These are phyloP conservation scores for Heliornis fulica DNA, from an alignment of 2,113 vertebrate genomes.

Conservation along the genomic window DNA sequence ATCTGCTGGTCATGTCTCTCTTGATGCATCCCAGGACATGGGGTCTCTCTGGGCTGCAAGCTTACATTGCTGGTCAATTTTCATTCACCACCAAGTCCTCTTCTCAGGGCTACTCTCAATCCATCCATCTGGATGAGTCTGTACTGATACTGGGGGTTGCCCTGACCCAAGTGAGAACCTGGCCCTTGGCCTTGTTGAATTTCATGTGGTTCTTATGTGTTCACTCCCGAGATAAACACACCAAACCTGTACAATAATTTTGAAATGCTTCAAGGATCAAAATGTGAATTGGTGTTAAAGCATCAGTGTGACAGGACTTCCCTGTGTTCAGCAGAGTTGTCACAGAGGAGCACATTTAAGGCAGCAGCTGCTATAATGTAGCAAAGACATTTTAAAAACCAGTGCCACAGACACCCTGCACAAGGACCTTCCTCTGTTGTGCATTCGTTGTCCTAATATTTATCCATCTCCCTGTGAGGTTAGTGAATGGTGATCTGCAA, in stretches of 20 bases:
- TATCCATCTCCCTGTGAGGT: neutral
- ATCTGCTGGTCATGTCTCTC: rapidly evolving
- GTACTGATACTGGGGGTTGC: neutral
- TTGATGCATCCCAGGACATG: neutral
- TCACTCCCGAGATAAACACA: neutral
- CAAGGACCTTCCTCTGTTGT: neutral
- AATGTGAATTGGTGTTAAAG: neutral
- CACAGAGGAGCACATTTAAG: neutral
- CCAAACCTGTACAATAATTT: neutral
- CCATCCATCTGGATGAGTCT: neutral
- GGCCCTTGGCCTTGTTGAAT: neutral
- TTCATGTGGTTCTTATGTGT: neutral
- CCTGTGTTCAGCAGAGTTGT: rapidly evolving
- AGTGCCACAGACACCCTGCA: neutral
- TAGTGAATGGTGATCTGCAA: neutral
- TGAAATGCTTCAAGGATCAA: neutral
- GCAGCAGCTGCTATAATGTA: neutral
- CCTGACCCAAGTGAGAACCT: neutral
- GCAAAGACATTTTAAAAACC: neutral
- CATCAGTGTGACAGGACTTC: neutral
- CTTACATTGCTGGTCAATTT: rapidly evolving
- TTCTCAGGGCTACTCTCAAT: neutral
- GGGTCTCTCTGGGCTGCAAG: neutral
- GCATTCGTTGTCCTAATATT: neutral
- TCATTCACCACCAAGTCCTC: neutral